These are phyloP conservation scores for Saturnia japonica DNA, from an alignment of 2,888 invertebrate species.

Conservation along the genomic window DNA sequence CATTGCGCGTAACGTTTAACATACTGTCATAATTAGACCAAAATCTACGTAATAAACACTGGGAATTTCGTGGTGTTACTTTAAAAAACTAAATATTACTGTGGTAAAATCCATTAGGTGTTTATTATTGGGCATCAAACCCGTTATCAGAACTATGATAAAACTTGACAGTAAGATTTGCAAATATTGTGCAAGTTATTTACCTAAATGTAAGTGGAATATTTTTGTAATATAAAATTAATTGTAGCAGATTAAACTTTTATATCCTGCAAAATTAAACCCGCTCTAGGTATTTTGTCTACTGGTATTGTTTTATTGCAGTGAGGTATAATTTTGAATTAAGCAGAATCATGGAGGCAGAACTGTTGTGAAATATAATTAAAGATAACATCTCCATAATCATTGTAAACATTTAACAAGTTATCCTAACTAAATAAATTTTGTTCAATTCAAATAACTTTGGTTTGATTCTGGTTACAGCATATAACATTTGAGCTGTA, in stretches of 20 bases:
- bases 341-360: not conserved
- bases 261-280: too few species aligned
- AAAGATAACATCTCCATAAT: not conserved
- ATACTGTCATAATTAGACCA: conserved; percentile 9
- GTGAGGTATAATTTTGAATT: not conserved
- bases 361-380: not conserved
- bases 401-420: not conserved
- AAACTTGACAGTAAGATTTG: not conserved
- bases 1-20: not conserved
- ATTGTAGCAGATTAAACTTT: too few species aligned
- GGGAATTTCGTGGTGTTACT: not conserved
- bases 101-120: not conserved
- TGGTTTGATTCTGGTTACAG: not conserved
- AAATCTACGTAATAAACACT: not conserved
- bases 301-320: too few species aligned
- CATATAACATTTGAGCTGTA: too few species aligned
- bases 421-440: not conserved
- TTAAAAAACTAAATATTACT: not conserved
- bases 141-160: not conserved
- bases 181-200: conserved; percentile 3
- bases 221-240: too few species aligned
- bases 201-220: too few species aligned
- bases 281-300: too few species aligned
- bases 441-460: not conserved
- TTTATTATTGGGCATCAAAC: too few species aligned